Evolutionary conservation across 2,888 invertebrate species (phyloP).

Genomic region (Sminthurides aquaticus): DNA sequence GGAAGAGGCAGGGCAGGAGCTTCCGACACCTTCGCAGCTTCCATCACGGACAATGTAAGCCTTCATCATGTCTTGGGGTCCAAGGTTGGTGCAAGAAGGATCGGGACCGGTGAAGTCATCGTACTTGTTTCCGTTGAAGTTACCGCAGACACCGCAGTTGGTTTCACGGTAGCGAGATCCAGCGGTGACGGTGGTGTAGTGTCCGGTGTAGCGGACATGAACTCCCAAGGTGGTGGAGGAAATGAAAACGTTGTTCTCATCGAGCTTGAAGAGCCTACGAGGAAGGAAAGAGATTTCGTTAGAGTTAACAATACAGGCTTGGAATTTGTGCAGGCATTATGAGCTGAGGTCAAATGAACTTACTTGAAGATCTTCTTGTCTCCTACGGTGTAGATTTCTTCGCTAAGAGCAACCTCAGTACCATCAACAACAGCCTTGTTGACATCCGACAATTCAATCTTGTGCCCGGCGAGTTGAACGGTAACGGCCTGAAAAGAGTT

Average conservation of each 20-base stretch:
- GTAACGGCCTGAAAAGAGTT: slow-evolving; percentile 31
- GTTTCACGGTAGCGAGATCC: slow-evolving; percentile 39
- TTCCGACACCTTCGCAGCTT: slow-evolving; percentile 38
- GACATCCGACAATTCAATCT: slow-evolving; percentile 38
- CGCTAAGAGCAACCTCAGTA: slow-evolving; percentile 31
- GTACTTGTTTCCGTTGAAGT: slow-evolving; percentile 39
- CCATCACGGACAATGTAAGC: slow-evolving; percentile 41
- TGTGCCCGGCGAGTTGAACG: slow-evolving; percentile 40
- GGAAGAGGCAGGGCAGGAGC: slow-evolving; percentile 20
- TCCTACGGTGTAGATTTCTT: slow-evolving; percentile 35
- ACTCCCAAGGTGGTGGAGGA: slow-evolving; percentile 34
- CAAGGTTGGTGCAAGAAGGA: slow-evolving; percentile 33
- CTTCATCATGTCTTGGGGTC: slow-evolving; percentile 40
- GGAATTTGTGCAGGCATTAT: too few species aligned
- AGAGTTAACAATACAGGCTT: too few species aligned
- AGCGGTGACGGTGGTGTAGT: slow-evolving; percentile 40
- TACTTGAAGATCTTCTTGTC: slow-evolving; percentile 43
- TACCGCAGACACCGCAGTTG: slow-evolving; percentile 43
- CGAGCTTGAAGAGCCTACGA: slow-evolving; percentile 36
- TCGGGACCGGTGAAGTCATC: slow-evolving; percentile 41
- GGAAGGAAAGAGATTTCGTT: slow-evolving; percentile 1
- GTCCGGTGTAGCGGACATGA: slow-evolving; percentile 41
- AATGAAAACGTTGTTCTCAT: slow-evolving; percentile 39
- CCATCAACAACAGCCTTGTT: slow-evolving; percentile 38
- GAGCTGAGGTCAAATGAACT: slow-evolving; percentile 9